Percentiles rank a stretch among this genome's conserved stretches.
Evolutionary conservation across 2,113 vertebrate species (phyloP).

Genomic region (Triplophysa rosa): DNA sequence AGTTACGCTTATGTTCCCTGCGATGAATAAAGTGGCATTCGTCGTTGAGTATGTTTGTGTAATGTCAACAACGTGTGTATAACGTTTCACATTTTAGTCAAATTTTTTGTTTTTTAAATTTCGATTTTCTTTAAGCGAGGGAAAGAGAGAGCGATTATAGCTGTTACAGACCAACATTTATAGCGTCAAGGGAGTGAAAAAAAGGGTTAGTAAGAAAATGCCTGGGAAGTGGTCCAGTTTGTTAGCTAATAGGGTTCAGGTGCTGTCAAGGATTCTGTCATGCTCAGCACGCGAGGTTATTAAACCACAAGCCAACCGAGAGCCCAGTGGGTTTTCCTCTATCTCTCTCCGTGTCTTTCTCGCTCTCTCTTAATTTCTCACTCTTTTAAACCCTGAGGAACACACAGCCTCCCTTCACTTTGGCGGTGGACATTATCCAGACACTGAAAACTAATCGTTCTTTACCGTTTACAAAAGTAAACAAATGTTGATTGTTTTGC

Average conservation of each 20-base stretch:
- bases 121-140: conserved; percentile 38
- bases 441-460: neutral
- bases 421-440: neutral
- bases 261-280: conserved; percentile 49
- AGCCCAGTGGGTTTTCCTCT: conserved; percentile 21
- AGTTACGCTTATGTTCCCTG: neutral
- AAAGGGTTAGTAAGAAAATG: conserved; percentile 19
- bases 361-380: conserved; percentile 16
- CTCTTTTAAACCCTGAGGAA: conserved; percentile 19
- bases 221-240: conserved; percentile 56
- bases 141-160: conserved; percentile 1
- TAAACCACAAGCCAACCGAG: conserved; percentile 45
- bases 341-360: neutral
- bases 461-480: neutral
- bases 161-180: conserved; percentile 39
- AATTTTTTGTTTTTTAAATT: neutral
- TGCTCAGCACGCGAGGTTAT: conserved; percentile 56
- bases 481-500: neutral
- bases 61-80: too few species aligned
- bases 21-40: neutral
- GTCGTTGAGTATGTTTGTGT: neutral
- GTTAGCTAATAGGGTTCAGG: conserved; percentile 57
- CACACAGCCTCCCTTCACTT: conserved; percentile 9
- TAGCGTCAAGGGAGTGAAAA: neutral
- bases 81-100: neutral